These are phyloP conservation scores for Drosophila mettleri DNA, from an alignment of 2,888 invertebrate species.

Conservation along the genomic window DNA sequence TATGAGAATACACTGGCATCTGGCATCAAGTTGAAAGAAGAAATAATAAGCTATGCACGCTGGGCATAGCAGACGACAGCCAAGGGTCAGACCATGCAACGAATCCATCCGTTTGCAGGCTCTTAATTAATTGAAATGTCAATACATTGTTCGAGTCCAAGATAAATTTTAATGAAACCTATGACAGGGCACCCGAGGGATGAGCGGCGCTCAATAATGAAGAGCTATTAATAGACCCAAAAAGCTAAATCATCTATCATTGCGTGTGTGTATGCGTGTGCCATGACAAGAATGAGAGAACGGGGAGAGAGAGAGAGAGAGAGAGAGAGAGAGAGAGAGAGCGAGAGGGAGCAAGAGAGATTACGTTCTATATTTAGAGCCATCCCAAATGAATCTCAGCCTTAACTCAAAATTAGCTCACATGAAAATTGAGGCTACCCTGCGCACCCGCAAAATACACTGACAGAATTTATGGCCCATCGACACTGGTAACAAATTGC, in stretches of 20 bases:
- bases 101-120: slow-evolving; percentile 26
- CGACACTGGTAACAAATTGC: slow-evolving; percentile 53
- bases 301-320: neutral
- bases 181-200: slow-evolving; percentile 12
- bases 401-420: slow-evolving; percentile 70
- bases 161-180: slow-evolving; percentile 47
- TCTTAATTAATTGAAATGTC: slow-evolving; percentile 79
- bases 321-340: neutral
- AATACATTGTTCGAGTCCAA: slow-evolving; percentile 64
- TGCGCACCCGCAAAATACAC: slow-evolving; percentile 15
- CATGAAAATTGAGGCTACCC: slow-evolving; percentile 49
- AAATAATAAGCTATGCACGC: too few relatives aligned
- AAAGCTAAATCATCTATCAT: slow-evolving; percentile 57
- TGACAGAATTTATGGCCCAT: slow-evolving; percentile 58
- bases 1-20: too few relatives aligned
- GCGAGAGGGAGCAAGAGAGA: neutral
- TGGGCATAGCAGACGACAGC: too few relatives aligned
- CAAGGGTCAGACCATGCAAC: slow-evolving; percentile 66
- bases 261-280: slow-evolving; percentile 8
- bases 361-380: slow-evolving; percentile 52
- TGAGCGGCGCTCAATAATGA: neutral
- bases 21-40: too few relatives aligned
- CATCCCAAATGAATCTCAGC: slow-evolving; percentile 44
- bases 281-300: neutral
- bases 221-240: slow-evolving; percentile 45